Conservation (phyloP, 2,797 vertebrate genomes). For the Catostomus latipinnis region DNA sequence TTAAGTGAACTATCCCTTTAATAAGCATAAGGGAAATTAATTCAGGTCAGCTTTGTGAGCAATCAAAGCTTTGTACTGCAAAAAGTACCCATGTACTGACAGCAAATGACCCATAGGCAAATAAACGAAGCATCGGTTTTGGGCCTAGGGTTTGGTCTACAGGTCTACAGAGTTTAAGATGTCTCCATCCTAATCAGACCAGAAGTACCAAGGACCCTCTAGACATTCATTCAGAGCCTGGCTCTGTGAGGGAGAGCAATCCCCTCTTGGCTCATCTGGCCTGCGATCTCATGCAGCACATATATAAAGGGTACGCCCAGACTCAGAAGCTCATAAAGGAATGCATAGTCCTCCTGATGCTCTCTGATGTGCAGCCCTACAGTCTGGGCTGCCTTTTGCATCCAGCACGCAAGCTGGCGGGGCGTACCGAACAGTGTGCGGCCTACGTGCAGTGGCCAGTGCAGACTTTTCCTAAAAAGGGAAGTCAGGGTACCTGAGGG, state of each 20-base stretch:
- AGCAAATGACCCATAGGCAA: background rate
- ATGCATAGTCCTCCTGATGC: conserved; percentile 87
- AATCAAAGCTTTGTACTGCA: background rate
- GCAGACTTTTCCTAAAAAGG: conserved; percentile 85
- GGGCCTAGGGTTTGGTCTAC: background rate
- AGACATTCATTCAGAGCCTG: conserved; percentile 33
- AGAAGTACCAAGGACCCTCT: conserved; percentile 6
- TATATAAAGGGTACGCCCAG: conserved; percentile 88
- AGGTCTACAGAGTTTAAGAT: conserved; percentile 43
- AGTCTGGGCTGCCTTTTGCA: conserved; percentile 78
- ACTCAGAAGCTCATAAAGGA: conserved; percentile 91
- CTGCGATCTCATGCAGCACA: conserved; percentile 85
- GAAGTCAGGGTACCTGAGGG: conserved; percentile 94
- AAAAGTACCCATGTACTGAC: background rate
- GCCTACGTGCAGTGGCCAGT: conserved; percentile 84
- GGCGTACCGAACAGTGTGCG: conserved; percentile 83
- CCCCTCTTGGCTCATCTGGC: conserved; percentile 86
- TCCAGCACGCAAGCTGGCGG: conserved; percentile 80
- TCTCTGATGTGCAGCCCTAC: conserved; percentile 83
- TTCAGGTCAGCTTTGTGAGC: background rate
- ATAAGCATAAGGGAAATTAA: background rate
- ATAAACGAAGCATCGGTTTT: background rate
- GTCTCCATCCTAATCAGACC: background rate
- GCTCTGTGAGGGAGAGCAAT: conserved; percentile 67
- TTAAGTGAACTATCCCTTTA: background rate